Base-by-base conservation (phyloP, 2,113 vertebrate species). In the Nycticorax nycticorax region DNA sequence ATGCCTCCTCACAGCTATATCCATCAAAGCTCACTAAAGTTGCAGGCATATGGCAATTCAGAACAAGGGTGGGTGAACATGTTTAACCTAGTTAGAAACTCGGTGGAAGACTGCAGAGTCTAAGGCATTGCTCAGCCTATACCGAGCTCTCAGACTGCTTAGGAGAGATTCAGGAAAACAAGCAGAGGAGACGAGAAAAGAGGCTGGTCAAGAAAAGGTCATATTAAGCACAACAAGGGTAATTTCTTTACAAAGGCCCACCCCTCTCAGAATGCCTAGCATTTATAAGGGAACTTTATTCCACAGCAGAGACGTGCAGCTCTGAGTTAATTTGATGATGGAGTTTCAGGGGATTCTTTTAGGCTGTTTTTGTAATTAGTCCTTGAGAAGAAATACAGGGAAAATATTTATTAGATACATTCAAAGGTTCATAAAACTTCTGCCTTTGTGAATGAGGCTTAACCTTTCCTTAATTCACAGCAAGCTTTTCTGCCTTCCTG, bases 1-100 rank as follows among this genome's bases (percentile, higher is more conserved):
- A 80, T 90, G 55, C 41, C 60, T 92, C 68, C 75, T 88, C 81
- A 67, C 60, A 95, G 92, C 75, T 91, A 33, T 23, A 85, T 89
- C 85, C 67, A 89, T 87, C 81, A 92, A 85, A 89, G 43, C 90
- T 89, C 41, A 6, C 56, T 91, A 76, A 76, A 95, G 88, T 37
- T 90, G 73, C 85, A 92, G 93, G 78, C 85, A 92, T 95, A 94
- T 85, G 89, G 87, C 90, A 88, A 45, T 92, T 92, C 88, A 96
- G 89, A 92, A 80, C 64, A 90, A 85, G 85, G 92, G 68, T 85
- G 94, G 88, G 62, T 82, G 88, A 93, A 93, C 69, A 86, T 67
- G 48, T 89, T 94, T 94, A 92, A 89, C 86, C 93, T 92, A 95
- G 87, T 89, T 91, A 93, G 86, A 76, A 94, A 74, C 66, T 92